Evolutionary conservation across 2,797 vertebrate genomes (phyloP).

Genomic region (Alauda arvensis): DNA sequence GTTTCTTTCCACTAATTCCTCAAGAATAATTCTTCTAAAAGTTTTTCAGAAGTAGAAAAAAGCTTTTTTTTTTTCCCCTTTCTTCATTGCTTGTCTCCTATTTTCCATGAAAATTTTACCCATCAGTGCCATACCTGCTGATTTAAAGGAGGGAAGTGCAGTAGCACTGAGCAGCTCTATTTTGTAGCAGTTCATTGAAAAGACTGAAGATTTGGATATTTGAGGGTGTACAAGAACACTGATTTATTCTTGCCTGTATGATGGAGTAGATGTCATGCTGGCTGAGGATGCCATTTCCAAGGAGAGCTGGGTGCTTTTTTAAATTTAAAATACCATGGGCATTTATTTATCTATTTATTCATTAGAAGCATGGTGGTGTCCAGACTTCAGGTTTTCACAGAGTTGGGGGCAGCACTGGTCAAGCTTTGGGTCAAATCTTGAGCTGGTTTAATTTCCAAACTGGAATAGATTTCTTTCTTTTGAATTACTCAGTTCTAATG

Average conservation of each 20-base stretch:
- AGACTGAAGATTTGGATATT: not conserved
- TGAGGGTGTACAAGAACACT: not conserved
- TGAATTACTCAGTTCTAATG: not conserved
- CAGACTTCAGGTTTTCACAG: rapidly evolving
- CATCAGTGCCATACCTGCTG: not conserved
- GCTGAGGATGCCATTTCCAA: not conserved
- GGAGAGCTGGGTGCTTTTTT: not conserved
- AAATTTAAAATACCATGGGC: too few relatives aligned
- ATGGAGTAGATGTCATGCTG: not conserved
- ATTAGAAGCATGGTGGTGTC: not conserved
- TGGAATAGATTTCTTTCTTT: not conserved
- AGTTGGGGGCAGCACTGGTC: not conserved
- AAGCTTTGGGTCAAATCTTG: not conserved
- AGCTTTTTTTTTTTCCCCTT: not conserved
- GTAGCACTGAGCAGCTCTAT: not conserved
- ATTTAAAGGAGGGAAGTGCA: not conserved
- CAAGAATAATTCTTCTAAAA: constrained; percentile 50
- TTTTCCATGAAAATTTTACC: not conserved
- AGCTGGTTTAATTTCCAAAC: not conserved
- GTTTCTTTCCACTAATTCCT: constrained; percentile 56
- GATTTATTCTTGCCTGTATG: not conserved
- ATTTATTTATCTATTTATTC: not conserved
- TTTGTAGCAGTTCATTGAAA: not conserved
- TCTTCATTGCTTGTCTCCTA: not conserved
- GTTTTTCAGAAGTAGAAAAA: not conserved